Base-by-base conservation (phyloP, 2,888 invertebrate genomes). In the Agriopis marginaria region DNA sequence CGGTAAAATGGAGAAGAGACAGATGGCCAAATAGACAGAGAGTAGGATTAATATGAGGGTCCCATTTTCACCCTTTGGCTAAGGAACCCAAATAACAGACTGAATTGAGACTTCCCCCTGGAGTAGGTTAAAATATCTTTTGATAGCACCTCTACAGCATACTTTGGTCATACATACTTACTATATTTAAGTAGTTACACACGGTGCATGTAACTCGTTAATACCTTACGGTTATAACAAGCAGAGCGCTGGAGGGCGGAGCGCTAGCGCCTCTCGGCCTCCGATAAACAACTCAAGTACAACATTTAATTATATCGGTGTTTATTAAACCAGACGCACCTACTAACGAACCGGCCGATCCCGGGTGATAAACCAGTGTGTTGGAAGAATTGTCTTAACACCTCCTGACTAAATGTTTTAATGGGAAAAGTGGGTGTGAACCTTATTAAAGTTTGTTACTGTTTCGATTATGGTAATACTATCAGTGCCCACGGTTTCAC, bases 261-360 rank as follows among this genome's bases (percentile, higher is more conserved):
- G 82, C 81, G 77, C 83, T 79, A 80, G 84, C 84, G 82, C 86
- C 85, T 85, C 67, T 77, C 77, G 73, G 77, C 80, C 74, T 89
- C 62, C 70, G 70, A 93, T 92, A 93, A 92, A 93, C 93, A 90
- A 92, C 89, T 91, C 93, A 84, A 83, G 82, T 86, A 91, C 91
- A 92, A 91, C 91, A 91, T 94, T 94, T 93, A 93, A 93, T 93
- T 93, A 94, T 90, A 94, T 90, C 90, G 86, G 88, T 88, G 88
- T 91, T 92, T 91, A 93, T 93, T 92, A 91, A 92, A 89, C 85
- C 87, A 84, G 86, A 83, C 89, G 87, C 89, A 87, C 88, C 87
- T 87, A 82, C 79, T 82, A 78, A 77, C 79, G 81, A 83, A 84
- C 82, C 81, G 78, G 79, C 77, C 79, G 90, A 90, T 90, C 88